Base-by-base conservation (phyloP, 2,888 invertebrate species). In the Digitonthophagus gazella region DNA sequence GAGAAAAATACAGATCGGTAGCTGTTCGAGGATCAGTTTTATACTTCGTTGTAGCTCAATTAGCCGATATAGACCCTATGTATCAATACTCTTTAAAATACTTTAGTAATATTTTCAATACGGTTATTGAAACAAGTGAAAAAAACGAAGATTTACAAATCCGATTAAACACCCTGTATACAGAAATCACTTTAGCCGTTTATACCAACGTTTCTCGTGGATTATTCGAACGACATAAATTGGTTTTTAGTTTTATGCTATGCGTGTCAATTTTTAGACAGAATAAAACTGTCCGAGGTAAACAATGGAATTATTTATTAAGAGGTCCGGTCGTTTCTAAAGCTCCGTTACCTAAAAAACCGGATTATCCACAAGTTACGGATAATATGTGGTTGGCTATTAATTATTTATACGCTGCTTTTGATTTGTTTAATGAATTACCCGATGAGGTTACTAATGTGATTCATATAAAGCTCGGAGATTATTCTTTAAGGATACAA, bases 61-160 rank as follows among this genome's bases (percentile, higher is more conserved):
- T 97, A 15, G 91, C 94, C 0, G 93, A 95, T 76, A 93, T 97
- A 69, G 96, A 97, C 82, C 94, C 96, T 0, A 97, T 97, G 97
- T 97, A 97, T 82, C 97, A 97, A 83, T 97, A 93, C 83, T 96
- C 96, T 0, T 84, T 97, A 54, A 95, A 93, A 76, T 96, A 96
- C 84, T 97, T 96, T 79, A 61, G 18, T 18, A 18, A 6, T 1
- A 44, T 44, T 8, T 44, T 44, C 11, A 92, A 91, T 76, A 86
- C 86, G 73, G 95, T 95, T 0, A 93, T 96, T 73, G 90, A 91
- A 72, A 88, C 87, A 57, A 92, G 91, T 77, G 91, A 91, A 77
- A 90, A 90, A 67, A 84, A 85, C 65, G 86, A 88, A 74, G 83
- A 90, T 19, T 84, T 95, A 5, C 88, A 90, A 20, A 82, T 83